Percentiles rank a stretch among this genome's conserved stretches.
Conservation (phyloP, 2,113 vertebrate genomes). For the Leptobrachium leishanense region DNA sequence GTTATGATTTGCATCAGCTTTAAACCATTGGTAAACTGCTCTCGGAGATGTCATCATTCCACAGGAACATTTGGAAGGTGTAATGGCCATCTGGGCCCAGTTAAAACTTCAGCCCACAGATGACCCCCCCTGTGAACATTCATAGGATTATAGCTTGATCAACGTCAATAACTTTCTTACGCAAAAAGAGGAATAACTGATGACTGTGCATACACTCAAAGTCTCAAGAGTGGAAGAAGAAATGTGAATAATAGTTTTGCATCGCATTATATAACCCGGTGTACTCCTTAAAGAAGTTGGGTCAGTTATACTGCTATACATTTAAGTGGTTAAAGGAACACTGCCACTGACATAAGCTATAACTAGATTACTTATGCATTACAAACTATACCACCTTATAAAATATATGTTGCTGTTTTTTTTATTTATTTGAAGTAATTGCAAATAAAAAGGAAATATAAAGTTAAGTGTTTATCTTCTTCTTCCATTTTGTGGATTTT, state of each 20-base stretch:
- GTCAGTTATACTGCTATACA: too few relatives aligned
- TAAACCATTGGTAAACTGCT: slow-evolving; percentile 42
- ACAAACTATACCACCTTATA: too few relatives aligned
- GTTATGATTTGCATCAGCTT: slow-evolving; percentile 55
- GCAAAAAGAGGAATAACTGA: slow-evolving; percentile 45
- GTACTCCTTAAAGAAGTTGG: too few relatives aligned
- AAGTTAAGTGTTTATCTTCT: too few relatives aligned
- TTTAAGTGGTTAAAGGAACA: too few relatives aligned
- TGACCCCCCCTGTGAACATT: slow-evolving; percentile 4
- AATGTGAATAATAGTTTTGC: neutral
- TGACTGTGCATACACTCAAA: slow-evolving; percentile 6
- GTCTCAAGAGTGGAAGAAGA: neutral
- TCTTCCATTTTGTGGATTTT: too few relatives aligned
- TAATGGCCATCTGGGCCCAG: slow-evolving; percentile 57
- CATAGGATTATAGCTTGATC: slow-evolving; percentile 41
- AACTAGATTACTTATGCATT: too few relatives aligned
- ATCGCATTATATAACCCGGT: too few relatives aligned
- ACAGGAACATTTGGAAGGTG: slow-evolving; percentile 45
- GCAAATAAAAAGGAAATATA: too few relatives aligned
- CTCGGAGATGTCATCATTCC: slow-evolving; percentile 53
- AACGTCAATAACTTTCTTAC: slow-evolving; percentile 42
- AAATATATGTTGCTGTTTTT: too few relatives aligned
- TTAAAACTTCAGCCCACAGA: slow-evolving; percentile 3
- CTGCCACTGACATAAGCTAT: too few relatives aligned
- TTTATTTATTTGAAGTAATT: too few relatives aligned